Evolutionary conservation across 64 coral and sea anemone species (phyloP).

Genomic region (Montipora cactus): DNA sequence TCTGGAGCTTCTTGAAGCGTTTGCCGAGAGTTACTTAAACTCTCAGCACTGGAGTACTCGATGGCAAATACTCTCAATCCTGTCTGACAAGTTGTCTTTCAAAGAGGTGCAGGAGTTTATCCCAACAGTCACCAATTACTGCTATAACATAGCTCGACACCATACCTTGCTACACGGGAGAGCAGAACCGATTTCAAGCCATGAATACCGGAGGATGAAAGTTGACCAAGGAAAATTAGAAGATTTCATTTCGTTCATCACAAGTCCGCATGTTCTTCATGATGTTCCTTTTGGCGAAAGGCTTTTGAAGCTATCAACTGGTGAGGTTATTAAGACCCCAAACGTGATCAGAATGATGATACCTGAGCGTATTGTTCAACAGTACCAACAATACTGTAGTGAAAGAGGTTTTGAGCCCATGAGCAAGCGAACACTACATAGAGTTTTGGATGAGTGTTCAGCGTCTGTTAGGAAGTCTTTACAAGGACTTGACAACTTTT

Average conservation of each 20-base stretch:
- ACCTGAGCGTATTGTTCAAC: no score
- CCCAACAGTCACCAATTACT: neutral
- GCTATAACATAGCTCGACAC: no score
- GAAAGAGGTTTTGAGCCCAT: constrained; percentile 14
- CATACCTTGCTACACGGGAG: neutral
- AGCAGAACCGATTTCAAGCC: constrained; percentile 17
- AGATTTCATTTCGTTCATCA: constrained; percentile 34
- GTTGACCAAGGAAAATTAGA: constrained; percentile 56
- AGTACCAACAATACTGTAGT: constrained; percentile 8
- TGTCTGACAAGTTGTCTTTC: constrained; percentile 65
- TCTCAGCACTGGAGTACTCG: constrained; percentile 25
- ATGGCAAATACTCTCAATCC: constrained; percentile 64
- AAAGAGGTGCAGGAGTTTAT: constrained; percentile 70
- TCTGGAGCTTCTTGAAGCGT: constrained; percentile 52
- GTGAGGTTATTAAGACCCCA: constrained; percentile 49
- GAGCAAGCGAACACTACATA: constrained; percentile 45
- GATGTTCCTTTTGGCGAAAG: constrained; percentile 75
- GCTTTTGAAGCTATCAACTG: constrained; percentile 58
- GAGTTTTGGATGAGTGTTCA: constrained; percentile 17
- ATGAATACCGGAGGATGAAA: neutral
- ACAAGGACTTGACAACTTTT: constrained; percentile 14
- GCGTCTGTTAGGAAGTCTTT: neutral
- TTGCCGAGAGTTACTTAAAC: no score
- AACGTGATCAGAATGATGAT: neutral
- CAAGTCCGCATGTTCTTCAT: constrained; percentile 54